phyloP scores from a whole-genome alignment of 1,140 invertebrate species.

The Argopecten irradians region DNA sequence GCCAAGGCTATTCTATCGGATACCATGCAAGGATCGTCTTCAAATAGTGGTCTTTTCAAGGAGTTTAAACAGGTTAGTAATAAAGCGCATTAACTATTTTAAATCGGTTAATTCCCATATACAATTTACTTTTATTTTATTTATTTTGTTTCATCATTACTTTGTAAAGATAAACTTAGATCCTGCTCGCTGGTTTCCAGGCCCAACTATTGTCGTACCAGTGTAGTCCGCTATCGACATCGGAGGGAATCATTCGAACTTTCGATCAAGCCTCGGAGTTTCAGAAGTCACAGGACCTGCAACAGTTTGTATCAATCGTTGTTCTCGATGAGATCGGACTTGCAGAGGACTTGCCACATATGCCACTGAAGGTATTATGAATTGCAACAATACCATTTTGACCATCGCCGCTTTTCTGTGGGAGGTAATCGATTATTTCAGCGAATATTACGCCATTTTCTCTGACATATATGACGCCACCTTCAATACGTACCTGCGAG shows the following conservation, averaged over 20 bases:
- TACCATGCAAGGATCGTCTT: conserved; percentile 67
- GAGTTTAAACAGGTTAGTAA: conserved; percentile 60
- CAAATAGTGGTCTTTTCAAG: conserved; percentile 62
- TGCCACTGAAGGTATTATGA: conserved; percentile 72
- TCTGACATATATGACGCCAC: too few relatives aligned
- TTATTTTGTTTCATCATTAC: too few relatives aligned
- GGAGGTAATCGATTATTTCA: too few relatives aligned
- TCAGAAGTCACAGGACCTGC: conserved; percentile 65
- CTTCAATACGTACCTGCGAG: too few relatives aligned
- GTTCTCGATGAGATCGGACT: conserved; percentile 74
- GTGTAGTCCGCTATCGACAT: conserved; percentile 70
- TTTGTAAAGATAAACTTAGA: too few relatives aligned
- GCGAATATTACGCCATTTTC: too few relatives aligned
- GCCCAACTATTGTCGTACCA: conserved; percentile 73
- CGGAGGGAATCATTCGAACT: conserved; percentile 71
- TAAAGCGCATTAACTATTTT: too few relatives aligned
- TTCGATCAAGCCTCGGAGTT: conserved; percentile 70
- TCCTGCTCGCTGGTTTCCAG: conserved; percentile 47
- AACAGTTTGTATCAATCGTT: conserved; percentile 70
- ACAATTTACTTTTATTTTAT: too few relatives aligned
- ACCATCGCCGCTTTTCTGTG: too few relatives aligned
- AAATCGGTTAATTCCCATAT: too few relatives aligned
- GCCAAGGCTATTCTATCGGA: conserved; percentile 71
- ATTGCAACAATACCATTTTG: too few relatives aligned
- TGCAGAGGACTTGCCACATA: conserved; percentile 70